Percentiles rank a stretch among this genome's conserved stretches.
phyloP scores from a whole-genome alignment of 2,797 vertebrate genomes.

The Streptopelia turtur region DNA sequence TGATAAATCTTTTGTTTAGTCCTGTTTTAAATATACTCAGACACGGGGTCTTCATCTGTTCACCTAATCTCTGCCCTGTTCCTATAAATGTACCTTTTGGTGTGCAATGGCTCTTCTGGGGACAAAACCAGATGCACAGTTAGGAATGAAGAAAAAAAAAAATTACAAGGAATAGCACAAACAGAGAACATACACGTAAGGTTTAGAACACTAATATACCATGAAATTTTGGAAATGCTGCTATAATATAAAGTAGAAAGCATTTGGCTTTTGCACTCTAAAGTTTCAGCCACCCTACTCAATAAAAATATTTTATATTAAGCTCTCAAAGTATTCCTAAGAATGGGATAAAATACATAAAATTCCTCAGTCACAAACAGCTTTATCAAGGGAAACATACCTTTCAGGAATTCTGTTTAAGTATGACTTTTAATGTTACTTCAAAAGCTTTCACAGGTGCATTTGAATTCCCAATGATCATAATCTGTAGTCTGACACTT shows the following conservation, averaged over 20 bases:
- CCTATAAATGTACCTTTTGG: not conserved
- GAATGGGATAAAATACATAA: not conserved
- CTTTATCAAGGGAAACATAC: not conserved
- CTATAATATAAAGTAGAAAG: not conserved
- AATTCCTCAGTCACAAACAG: not conserved
- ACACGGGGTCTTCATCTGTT: not conserved
- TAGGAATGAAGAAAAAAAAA: not conserved
- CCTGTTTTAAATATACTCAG: not conserved
- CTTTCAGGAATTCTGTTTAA: not conserved
- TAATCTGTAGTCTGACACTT: not conserved
- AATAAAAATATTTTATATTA: not conserved
- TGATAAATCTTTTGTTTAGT: not conserved
- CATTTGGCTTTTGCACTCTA: not conserved
- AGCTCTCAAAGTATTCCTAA: not conserved
- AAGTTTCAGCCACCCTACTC: not conserved
- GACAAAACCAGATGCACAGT: not conserved
- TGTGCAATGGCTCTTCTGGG: not conserved
- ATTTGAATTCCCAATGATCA: not conserved
- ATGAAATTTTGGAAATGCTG: not conserved
- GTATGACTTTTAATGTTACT: not conserved
- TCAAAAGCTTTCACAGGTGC: not conserved
- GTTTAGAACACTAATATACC: not conserved
- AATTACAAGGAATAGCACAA: not conserved
- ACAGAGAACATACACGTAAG: fast-evolving
- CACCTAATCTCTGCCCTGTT: not conserved